These are phyloP conservation scores for Phodopus roborovskii DNA, from an alignment of 2,113 vertebrate species.

Conservation along the genomic window DNA sequence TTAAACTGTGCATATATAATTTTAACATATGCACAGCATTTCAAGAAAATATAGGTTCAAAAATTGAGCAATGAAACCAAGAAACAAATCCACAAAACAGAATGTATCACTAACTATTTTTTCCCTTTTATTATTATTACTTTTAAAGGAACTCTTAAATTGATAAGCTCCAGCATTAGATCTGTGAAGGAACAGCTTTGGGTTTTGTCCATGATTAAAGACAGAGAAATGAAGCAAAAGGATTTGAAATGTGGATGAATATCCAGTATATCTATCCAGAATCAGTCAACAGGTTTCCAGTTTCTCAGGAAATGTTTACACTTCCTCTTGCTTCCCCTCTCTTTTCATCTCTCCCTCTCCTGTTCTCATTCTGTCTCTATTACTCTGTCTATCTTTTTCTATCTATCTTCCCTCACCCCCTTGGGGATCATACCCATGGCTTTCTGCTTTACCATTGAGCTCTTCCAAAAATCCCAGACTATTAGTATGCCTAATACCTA, in stretches of 20 bases:
- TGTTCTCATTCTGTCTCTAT: neutral
- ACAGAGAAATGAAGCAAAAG: neutral
- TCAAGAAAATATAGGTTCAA: neutral
- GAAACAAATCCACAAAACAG: conserved; percentile 38
- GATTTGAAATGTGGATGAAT: neutral
- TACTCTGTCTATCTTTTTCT: neutral
- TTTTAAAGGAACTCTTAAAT: conserved; percentile 66
- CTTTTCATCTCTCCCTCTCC: neutral
- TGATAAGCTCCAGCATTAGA: conserved; percentile 58
- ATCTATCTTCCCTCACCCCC: neutral
- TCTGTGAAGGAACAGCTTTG: conserved; percentile 67
- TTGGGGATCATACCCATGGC: neutral
- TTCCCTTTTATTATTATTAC: no score
- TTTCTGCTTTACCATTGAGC: neutral
- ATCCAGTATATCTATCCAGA: neutral
- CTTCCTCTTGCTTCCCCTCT: neutral
- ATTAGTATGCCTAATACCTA: neutral
- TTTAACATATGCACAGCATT: neutral
- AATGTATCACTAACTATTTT: conserved; percentile 69
- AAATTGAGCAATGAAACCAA: neutral
- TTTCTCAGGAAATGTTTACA: neutral
- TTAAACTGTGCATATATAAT: neutral
- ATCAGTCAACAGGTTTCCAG: no score
- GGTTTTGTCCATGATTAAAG: neutral
- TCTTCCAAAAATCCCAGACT: neutral